Evolutionary conservation across 2,797 vertebrate genomes (phyloP).

Genomic region (Hypotaenidia philippensis): DNA sequence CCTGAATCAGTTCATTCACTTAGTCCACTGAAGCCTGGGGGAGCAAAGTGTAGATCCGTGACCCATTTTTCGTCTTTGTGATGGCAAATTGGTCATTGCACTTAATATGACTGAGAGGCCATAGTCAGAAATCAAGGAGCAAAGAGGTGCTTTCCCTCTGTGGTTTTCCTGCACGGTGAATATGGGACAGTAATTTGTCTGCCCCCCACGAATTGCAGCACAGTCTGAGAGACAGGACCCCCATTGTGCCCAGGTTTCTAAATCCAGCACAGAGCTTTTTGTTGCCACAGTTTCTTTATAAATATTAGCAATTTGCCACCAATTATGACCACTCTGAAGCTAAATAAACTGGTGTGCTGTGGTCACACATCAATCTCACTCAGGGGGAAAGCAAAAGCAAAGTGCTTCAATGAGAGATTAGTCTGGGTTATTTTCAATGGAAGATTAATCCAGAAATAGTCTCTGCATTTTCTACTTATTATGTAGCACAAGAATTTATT

Average conservation of each 20-base stretch:
- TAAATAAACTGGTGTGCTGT: not conserved
- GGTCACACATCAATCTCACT: slow-evolving; percentile 1
- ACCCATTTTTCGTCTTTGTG: not conserved
- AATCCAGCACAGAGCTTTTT: not conserved
- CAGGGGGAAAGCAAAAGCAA: not conserved
- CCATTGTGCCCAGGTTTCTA: rapidly evolving
- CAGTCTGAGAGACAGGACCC: not conserved
- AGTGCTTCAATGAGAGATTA: slow-evolving; percentile 15
- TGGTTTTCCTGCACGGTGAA: not conserved
- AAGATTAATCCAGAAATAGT: slow-evolving; percentile 50
- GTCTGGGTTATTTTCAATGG: slow-evolving; percentile 23
- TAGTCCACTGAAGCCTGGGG: not conserved
- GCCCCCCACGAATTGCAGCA: not conserved
- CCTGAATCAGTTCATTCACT: not conserved
- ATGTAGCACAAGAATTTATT: not conserved
- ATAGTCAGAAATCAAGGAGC: not conserved
- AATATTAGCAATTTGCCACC: slow-evolving; percentile 21
- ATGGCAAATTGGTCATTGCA: not conserved
- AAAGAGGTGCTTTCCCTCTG: not conserved
- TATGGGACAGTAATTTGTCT: not conserved
- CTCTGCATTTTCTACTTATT: slow-evolving; percentile 25
- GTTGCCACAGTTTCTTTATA: not conserved
- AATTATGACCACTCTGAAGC: not conserved
- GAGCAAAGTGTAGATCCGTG: not conserved
- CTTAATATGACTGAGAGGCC: not conserved